Evolutionary conservation across 2,888 invertebrate genomes (phyloP).

Genomic region (Ceramica pisi): DNA sequence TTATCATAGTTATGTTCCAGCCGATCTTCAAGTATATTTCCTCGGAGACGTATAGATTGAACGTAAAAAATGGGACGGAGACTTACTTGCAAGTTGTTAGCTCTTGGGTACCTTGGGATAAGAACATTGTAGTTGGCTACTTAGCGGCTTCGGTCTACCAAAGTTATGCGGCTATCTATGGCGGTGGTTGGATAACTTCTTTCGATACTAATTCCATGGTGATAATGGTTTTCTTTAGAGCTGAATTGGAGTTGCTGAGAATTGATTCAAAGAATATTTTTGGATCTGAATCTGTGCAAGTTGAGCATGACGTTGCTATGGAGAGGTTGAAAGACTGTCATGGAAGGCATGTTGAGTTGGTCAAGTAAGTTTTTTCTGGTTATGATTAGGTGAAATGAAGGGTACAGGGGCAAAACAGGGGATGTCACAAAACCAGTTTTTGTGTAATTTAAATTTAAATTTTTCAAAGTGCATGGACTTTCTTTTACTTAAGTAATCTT

Average conservation of each 20-base stretch:
- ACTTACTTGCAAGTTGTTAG: slow-evolving; percentile 81
- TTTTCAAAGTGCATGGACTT: too few relatives aligned
- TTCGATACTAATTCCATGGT: slow-evolving; percentile 85
- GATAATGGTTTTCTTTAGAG: slow-evolving; percentile 85
- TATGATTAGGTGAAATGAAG: too few relatives aligned
- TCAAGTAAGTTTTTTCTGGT: slow-evolving; percentile 76
- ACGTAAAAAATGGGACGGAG: slow-evolving; percentile 77
- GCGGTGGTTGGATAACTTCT: slow-evolving; percentile 85
- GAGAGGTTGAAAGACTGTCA: slow-evolving; percentile 78
- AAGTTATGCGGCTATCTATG: slow-evolving; percentile 82
- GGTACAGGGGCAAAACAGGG: too few relatives aligned
- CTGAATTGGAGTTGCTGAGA: slow-evolving; percentile 80
- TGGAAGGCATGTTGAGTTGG: slow-evolving; percentile 77
- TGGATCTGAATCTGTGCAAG: slow-evolving; percentile 64
- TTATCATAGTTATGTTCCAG: slow-evolving; percentile 77
- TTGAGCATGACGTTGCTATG: slow-evolving; percentile 62
- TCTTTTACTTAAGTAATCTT: too few relatives aligned
- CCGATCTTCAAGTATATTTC: slow-evolving; percentile 79
- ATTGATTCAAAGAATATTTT: slow-evolving; percentile 79
- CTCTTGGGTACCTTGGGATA: slow-evolving; percentile 86
- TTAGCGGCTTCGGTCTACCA: slow-evolving; percentile 78
- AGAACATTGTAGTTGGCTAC: slow-evolving; percentile 76
- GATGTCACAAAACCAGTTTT: too few relatives aligned
- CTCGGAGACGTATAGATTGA: slow-evolving; percentile 75
- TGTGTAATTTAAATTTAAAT: too few relatives aligned